Conservation (phyloP, 2,888 invertebrate species). For the Drosophila phalerata region DNA sequence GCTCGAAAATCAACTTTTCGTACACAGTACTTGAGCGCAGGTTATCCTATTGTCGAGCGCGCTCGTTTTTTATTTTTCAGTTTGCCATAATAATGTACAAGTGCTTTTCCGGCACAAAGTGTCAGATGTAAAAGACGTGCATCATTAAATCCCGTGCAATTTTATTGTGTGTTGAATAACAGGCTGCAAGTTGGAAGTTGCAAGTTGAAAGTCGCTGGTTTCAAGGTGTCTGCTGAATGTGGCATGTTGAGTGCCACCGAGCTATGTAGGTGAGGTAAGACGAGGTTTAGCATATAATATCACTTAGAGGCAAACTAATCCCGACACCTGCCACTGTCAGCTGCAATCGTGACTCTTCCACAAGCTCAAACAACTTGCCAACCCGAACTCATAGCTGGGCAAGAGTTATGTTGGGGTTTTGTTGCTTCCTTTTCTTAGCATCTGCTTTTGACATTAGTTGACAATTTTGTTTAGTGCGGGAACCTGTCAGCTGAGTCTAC, state of each 20-base stretch:
- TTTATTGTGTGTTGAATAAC: neutral
- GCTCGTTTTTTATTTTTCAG: neutral
- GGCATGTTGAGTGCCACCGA: slow-evolving; percentile 10
- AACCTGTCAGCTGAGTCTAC: slow-evolving; percentile 14
- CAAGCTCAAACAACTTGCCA: slow-evolving; percentile 3
- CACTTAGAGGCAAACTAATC: slow-evolving; percentile 68
- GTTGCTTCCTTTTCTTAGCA: neutral
- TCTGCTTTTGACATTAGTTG: slow-evolving; percentile 58
- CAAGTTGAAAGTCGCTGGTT: slow-evolving; percentile 19
- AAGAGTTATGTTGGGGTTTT: slow-evolving; percentile 4
- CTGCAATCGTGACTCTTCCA: slow-evolving; percentile 22
- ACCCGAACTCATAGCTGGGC: slow-evolving; percentile 6
- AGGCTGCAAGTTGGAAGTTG: slow-evolving; percentile 2
- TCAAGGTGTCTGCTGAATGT: neutral
- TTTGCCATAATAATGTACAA: slow-evolving; percentile 1
- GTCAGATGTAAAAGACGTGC: neutral
- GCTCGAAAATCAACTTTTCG: too few relatives aligned
- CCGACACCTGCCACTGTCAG: slow-evolving; percentile 45
- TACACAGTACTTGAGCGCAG: too few relatives aligned
- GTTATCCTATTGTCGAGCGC: too few relatives aligned
- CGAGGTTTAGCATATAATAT: slow-evolving; percentile 63
- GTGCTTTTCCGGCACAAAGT: neutral
- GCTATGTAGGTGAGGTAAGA: slow-evolving; percentile 18
- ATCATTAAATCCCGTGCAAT: slow-evolving; percentile 8
- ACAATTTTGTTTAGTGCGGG: slow-evolving; percentile 26